phyloP scores from a whole-genome alignment of 2,113 vertebrate genomes.

The Acanthochromis polyacanthus region DNA sequence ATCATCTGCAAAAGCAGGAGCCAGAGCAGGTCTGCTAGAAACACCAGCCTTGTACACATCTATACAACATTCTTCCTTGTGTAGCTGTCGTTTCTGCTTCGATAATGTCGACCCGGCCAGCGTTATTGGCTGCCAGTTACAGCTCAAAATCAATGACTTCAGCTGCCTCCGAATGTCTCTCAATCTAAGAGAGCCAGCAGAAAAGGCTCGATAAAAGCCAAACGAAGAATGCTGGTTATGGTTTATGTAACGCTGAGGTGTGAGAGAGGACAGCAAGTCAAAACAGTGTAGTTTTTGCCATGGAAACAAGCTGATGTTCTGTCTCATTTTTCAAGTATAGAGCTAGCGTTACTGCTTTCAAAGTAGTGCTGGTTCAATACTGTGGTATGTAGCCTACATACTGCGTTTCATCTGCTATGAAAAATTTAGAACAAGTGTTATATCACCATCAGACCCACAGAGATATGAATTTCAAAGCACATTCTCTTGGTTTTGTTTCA shows the following conservation, averaged over 20 bases:
- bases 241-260: slow-evolving; percentile 45
- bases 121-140: too few species aligned
- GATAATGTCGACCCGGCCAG: too few species aligned
- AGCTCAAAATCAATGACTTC: too few species aligned
- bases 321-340: slow-evolving; percentile 7
- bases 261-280: slow-evolving; percentile 27
- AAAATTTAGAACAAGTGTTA: slow-evolving; percentile 72
- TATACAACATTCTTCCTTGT: too few species aligned
- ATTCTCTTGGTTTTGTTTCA: slow-evolving; percentile 70
- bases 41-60: too few species aligned
- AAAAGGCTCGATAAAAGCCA: too few species aligned
- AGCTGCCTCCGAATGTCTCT: too few species aligned
- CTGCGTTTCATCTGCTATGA: slow-evolving; percentile 74
- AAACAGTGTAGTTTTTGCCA: slow-evolving; percentile 33
- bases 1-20: too few species aligned
- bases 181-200: too few species aligned
- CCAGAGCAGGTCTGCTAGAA: too few species aligned
- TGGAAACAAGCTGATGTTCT: slow-evolving; percentile 53
- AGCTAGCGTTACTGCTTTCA: slow-evolving; percentile 39
- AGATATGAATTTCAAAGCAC: slow-evolving; percentile 75
- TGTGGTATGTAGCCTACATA: slow-evolving; percentile 70
- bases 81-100: too few species aligned
- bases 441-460: slow-evolving; percentile 72
- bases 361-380: slow-evolving; percentile 53
- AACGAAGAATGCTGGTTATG: too few species aligned